A percentile compares a stretch with the other conserved stretches of the same genome.
Conservation (phyloP, 2,113 vertebrate species). For the Ammodramus savannarum region DNA sequence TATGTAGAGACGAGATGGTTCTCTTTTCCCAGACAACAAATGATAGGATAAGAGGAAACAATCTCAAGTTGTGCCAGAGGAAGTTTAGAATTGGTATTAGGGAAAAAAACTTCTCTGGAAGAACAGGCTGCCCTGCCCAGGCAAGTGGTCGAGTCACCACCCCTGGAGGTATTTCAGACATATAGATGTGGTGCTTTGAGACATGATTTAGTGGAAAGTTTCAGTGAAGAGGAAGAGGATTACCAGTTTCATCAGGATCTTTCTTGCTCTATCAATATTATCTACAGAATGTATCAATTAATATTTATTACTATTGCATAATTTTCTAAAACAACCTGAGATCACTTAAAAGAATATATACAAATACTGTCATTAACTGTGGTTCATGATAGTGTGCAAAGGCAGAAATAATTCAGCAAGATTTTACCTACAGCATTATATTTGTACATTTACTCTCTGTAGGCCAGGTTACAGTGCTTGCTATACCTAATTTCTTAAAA, state of each 20-base stretch:
- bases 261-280: background rate
- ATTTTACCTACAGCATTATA: background rate
- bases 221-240: background rate
- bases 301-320: background rate
- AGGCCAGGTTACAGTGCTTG: background rate
- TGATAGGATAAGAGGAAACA: background rate
- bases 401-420: background rate
- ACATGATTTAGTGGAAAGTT: background rate
- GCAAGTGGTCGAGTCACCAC: fast-evolving
- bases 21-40: background rate
- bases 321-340: background rate
- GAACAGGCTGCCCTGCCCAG: background rate
- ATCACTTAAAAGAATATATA: background rate
- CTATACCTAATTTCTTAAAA: background rate
- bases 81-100: background rate
- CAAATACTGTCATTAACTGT: background rate
- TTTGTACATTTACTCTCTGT: background rate
- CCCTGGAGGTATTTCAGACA: background rate
- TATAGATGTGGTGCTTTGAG: background rate
- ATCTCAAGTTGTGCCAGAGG: background rate
- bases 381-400: background rate
- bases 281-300: background rate
- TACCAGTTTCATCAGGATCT: background rate
- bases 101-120: background rate
- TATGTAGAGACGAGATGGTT: fast-evolving